Percentiles rank a stretch among this genome's conserved stretches.
Conservation (phyloP, 1,140 invertebrate genomes). For the Polypedilum pembai region DNA sequence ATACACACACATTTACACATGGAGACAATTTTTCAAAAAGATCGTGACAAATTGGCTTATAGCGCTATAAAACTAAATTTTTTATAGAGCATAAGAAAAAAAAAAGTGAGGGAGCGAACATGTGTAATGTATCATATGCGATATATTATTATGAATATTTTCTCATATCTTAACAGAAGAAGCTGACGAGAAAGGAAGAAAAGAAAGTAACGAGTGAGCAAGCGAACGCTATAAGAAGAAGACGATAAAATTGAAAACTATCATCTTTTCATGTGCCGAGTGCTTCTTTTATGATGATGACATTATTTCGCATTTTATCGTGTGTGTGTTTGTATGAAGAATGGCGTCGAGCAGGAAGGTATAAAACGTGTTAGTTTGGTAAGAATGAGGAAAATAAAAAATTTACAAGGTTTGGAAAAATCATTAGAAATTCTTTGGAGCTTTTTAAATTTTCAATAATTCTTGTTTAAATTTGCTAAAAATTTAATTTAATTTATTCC, state of each 20-base stretch:
- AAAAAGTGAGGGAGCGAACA: conserved; percentile 9
- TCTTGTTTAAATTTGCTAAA: too few relatives aligned
- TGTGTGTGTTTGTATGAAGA: too few relatives aligned
- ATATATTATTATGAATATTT: conserved; percentile 13
- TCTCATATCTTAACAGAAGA: not conserved
- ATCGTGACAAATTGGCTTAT: conserved; percentile 26
- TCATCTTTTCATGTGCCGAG: not conserved
- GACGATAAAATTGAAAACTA: conserved; percentile 13
- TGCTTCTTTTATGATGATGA: conserved; percentile 18
- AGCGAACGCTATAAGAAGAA: not conserved
- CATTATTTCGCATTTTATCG: conserved; percentile 9
- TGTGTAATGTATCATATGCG: conserved; percentile 24
- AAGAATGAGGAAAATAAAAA: not conserved
- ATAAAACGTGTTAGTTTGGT: not conserved
- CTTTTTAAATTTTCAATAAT: too few relatives aligned
- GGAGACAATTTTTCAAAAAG: conserved; percentile 5
- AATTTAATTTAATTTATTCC: too few relatives aligned
- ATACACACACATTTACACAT: not conserved
- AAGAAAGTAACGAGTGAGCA: not conserved
- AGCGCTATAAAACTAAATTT: conserved; percentile 24
- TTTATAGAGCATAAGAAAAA: conserved; percentile 14
- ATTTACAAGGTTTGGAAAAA: not conserved
- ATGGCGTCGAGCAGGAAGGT: not conserved
- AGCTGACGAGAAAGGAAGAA: not conserved
- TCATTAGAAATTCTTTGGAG: too few relatives aligned